Evolutionary conservation across 2,888 invertebrate genomes (phyloP).

Genomic region (Amorpha juglandis): DNA sequence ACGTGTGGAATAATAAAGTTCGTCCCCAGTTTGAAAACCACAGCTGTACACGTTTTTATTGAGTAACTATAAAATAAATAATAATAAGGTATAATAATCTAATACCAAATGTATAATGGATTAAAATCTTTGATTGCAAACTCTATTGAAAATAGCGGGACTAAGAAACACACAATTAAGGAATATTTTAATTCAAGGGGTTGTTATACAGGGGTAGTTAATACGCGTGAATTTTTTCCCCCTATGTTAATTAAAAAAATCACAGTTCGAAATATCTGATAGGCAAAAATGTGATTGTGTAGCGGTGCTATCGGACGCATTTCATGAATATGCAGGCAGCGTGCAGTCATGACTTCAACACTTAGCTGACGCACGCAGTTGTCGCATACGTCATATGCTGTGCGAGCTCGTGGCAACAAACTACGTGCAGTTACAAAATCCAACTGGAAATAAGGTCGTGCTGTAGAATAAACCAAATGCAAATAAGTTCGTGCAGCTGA

Average conservation of each 20-base stretch:
- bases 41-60: too few species aligned
- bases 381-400: too few species aligned
- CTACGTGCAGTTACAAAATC: neutral
- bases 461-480: too few species aligned
- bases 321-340: neutral
- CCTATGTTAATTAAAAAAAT: neutral
- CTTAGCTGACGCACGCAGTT: too few species aligned
- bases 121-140: neutral
- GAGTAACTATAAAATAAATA: too few species aligned
- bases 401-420: too few species aligned
- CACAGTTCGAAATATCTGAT: neutral
- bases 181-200: neutral
- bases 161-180: neutral
- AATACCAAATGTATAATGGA: neutral
- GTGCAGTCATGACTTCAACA: too few species aligned
- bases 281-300: neutral
- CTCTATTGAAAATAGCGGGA: neutral
- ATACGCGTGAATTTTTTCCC: constrained; percentile 1
- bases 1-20: too few species aligned
- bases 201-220: constrained; percentile 1
- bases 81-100: too few species aligned
- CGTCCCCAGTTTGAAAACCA: too few species aligned
- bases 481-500: neutral
- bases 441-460: too few species aligned
- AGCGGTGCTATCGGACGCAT: neutral